Evolutionary conservation across 2,888 invertebrate genomes (phyloP), one percentile per base, ranked within the genome.

Genomic region (Phragmatobia fuliginosa): DNA sequence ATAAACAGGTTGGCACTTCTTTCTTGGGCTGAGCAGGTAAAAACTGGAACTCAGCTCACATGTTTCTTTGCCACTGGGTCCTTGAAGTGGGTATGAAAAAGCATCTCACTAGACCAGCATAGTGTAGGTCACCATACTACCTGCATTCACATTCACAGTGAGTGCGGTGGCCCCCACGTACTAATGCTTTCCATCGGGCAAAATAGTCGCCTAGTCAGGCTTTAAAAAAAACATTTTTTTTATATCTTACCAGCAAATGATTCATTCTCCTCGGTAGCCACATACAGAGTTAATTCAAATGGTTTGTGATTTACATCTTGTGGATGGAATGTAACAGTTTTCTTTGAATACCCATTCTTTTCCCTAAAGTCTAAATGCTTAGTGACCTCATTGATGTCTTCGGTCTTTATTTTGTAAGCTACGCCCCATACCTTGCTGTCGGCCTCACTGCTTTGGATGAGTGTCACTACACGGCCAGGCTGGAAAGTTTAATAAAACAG

Each of bases 391-490:
- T 96, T 95, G 76, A 96, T 96, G 74, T 98, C 96, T 63, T 96
- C 92, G 0, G 95, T 90, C 11, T 96, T 96, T 83, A 99, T 98
- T 92, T 97, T 97, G 90, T 99, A 99, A 0, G 99, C 99, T 21
- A 99, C 96, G 5, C 99, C 99, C 97, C 98, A 99, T 0, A 99
- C 99, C 83, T 94, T 93, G 71, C 96, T 97, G 90, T 90, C 85
- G 28, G 86, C 79, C 83, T 97, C 94, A 3, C 94, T 84, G 5
- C 96, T 96, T 36, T 96, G 96, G 74, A 99, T 89, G 62, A 99
- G 92, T 0, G 99, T 99, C 0, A 98, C 98, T 32, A 99, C 99
- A 85, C 99, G 94, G 7, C 99, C 99, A 52, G 99, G 99, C 97
- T 98, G 87, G 25, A 91, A 88, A 62, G 18, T 28, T 25, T 4